phyloP scores from a whole-genome alignment of 2,797 vertebrate genomes.

The Crenichthys baileyi region DNA sequence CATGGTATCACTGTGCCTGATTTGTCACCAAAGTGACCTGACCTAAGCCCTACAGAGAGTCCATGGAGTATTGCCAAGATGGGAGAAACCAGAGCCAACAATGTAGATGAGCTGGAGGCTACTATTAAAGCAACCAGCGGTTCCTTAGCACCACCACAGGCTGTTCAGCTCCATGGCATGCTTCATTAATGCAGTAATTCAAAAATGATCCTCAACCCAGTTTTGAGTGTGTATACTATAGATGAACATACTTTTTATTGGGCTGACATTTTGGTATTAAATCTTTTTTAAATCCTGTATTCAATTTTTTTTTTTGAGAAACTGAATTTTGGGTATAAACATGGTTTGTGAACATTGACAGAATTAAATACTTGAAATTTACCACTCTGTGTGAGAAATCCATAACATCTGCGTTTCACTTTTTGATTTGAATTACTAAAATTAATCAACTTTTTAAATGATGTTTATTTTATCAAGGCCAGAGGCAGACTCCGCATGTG shows the following conservation, averaged over 20 bases:
- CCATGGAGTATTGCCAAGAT: neutral
- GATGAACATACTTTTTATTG: neutral
- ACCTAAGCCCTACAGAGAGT: neutral
- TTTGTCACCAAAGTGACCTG: neutral
- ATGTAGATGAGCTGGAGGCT: neutral
- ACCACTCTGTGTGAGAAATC: neutral
- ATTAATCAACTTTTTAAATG: too few species aligned
- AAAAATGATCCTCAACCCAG: neutral
- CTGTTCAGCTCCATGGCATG: neutral
- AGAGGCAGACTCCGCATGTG: constrained; percentile 58
- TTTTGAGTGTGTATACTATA: neutral
- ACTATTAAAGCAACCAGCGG: neutral
- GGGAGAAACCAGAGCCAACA: neutral
- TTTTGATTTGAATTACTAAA: neutral
- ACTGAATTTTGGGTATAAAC: neutral
- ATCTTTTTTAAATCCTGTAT: too few species aligned
- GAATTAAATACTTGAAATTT: neutral
- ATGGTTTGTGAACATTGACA: too few species aligned
- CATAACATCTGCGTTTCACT: neutral
- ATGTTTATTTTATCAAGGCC: constrained; percentile 4
- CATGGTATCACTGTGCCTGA: neutral
- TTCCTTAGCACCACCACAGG: neutral
- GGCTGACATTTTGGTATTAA: too few species aligned
- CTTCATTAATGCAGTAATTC: neutral
- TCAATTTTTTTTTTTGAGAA: neutral